Conservation (phyloP, 1,140 invertebrate genomes). For the Penaeus vannamei region DNA sequence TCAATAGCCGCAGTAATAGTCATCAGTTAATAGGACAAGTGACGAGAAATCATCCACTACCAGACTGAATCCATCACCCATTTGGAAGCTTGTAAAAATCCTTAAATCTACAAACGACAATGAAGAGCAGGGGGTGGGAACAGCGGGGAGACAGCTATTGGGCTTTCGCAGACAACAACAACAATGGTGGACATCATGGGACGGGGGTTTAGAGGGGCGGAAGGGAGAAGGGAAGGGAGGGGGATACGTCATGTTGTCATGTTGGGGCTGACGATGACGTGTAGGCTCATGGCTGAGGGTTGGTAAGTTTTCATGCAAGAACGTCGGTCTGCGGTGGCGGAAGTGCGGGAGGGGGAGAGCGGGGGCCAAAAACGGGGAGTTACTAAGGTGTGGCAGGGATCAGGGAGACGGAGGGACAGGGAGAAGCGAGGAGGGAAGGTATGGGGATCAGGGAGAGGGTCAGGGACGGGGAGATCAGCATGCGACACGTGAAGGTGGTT, state of each 20-base stretch:
- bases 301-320: too few relatives aligned
- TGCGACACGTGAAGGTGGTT: too few relatives aligned
- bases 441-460: neutral
- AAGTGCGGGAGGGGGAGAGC: neutral
- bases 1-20: neutral
- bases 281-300: neutral
- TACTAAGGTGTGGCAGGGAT: neutral
- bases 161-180: constrained; percentile 27
- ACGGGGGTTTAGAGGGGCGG: neutral
- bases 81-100: constrained; percentile 45
- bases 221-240: neutral
- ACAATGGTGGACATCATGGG: neutral
- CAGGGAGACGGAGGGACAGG: neutral
- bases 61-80: neutral
- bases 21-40: neutral
- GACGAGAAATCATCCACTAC: neutral
- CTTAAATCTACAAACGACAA: constrained; percentile 54
- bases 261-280: neutral
- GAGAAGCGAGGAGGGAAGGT: constrained; percentile 19
- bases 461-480: too few relatives aligned
- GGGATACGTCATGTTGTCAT: too few relatives aligned
- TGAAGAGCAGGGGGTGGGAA: constrained; percentile 16
- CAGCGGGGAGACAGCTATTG: constrained; percentile 18
- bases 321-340: neutral
- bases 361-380: constrained; percentile 17